Evolutionary conservation across 2,113 vertebrate genomes (phyloP), one percentile per base, ranked within the genome.

Genomic region (Oryzias javanicus): DNA sequence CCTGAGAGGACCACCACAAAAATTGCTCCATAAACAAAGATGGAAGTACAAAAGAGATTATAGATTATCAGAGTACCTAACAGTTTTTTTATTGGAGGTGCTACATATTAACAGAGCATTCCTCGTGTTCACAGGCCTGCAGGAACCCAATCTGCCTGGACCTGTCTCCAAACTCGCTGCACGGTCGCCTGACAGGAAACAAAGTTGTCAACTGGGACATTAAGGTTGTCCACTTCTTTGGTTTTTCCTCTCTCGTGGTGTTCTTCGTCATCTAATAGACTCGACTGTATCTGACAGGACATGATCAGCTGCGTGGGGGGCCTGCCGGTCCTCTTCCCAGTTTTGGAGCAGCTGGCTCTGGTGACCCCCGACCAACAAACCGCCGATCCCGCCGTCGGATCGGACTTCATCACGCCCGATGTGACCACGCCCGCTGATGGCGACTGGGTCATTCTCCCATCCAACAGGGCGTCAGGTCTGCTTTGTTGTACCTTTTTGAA

Each of bases 181-280:
- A 98, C 29, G 97, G 97, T 77, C 93, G 97, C 54, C 86, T 99
- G 79, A 99, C 97, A n/a, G 97, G 97, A 74, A 98, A 96, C 83
- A 97, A 98, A 92, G 94, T 98, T 1, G 94, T 98, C 49, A 99
- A 98, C 85, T 99, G 97, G 97, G 96, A 99, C 52, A 92, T 98
- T 61, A 99, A 98, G 95, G 97, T 98, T 88, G 74, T 51, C 49
- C 8, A 18, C 1, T 8, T 61, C 4, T 1, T 14, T 6, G 13
- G n/a, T n/a, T 7, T 10, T 29, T 4, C 3, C 35, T 12, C 35
- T 35, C 35, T 35, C 10, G 35, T 35, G 35, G 8, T 35, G 35
- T 35, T 35, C 10, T 35, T 35, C 35, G 2, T 35, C 35, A 12
- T 35, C 35, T 35, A 12, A 35, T 35, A 35, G 10, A 35, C 10